Evolutionary conservation across 2,888 invertebrate species (phyloP), one percentile per base, ranked within the genome.

Genomic region (Andrena minutula): DNA sequence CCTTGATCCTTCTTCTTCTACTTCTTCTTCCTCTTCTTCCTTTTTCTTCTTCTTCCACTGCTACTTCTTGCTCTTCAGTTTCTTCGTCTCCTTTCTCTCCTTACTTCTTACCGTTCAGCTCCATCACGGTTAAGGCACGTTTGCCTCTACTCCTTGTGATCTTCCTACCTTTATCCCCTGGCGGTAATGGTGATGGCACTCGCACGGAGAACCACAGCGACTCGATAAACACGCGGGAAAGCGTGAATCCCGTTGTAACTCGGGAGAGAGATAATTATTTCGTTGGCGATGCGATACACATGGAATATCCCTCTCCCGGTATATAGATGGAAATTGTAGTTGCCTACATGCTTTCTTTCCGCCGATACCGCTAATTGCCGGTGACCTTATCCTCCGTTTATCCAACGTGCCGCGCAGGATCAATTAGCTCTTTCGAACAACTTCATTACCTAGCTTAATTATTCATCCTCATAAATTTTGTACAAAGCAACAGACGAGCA

Each of bases 1-100:
- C 47, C 60, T 28, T 75, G 30, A 32, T 35, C 60, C 58, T 60
- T 7, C 41, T 41, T 23, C 16, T 16, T 66, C 56, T 7, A n/a
- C 23, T 26, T 23, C 56, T 28, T 23, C 65, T 32, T 20, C 5
- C 16, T 16, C 12, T 16, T 28, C 26, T 20, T 32, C 10, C 23
- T n/a, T 56, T 56, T 56, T 56, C 51, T 7, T 6, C 49, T 28
- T 23, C 51, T 47, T 16, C 41, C 41, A 16, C 16, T 16, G 41
- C 41, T 41, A 41, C 10, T 23, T 51, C 8, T 23, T 16, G 10
- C 2, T 6, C 12, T 10, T 23, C 35, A 16, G 28, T 28, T 23
- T 23, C 28, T n/a, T 10, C n/a, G 51, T 30, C 49, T 28, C 4
- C 12, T 23, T 30, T 16, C 23, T 23, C 53, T 26, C 30, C 26